Percentiles rank a stretch among this genome's conserved stretches.
These are phyloP conservation scores for Epinotia brunnichana DNA, from an alignment of 2,888 invertebrate genomes.

Conservation along the genomic window DNA sequence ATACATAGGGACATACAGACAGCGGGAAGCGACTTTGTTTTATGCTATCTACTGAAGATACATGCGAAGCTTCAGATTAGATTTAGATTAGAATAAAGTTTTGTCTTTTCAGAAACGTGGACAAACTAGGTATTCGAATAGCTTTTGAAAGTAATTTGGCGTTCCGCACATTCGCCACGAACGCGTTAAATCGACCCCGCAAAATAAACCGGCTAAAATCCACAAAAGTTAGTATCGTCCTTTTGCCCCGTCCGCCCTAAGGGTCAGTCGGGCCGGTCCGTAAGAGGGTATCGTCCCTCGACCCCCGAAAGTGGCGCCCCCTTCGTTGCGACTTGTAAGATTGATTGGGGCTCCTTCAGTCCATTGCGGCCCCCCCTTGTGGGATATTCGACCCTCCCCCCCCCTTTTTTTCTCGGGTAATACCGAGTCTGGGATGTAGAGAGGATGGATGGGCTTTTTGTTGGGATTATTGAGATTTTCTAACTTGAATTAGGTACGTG, in stretches of 20 bases:
- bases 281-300: slow-evolving; percentile 82
- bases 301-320: slow-evolving; percentile 69
- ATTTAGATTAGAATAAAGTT: too few species aligned
- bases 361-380: slow-evolving; percentile 79
- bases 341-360: slow-evolving; percentile 85
- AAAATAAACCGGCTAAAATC: slow-evolving; percentile 25
- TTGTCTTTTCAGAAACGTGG: neutral
- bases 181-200: neutral
- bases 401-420: slow-evolving; percentile 79
- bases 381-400: slow-evolving; percentile 79
- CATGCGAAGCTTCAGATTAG: too few species aligned
- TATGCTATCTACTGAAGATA: too few species aligned
- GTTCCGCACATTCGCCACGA: neutral
- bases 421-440: slow-evolving; percentile 65
- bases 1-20: too few species aligned
- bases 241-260: slow-evolving; percentile 58
- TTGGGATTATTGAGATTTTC: slow-evolving; percentile 17
- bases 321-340: slow-evolving; percentile 82
- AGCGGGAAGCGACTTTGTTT: too few species aligned
- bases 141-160: neutral
- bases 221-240: slow-evolving; percentile 42
- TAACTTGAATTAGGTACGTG: neutral
- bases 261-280: slow-evolving; percentile 78
- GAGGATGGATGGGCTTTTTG: slow-evolving; percentile 61
- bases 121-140: slow-evolving; percentile 4